Conservation (phyloP, 2,113 vertebrate genomes). For the Crotophaga sulcirostris region DNA sequence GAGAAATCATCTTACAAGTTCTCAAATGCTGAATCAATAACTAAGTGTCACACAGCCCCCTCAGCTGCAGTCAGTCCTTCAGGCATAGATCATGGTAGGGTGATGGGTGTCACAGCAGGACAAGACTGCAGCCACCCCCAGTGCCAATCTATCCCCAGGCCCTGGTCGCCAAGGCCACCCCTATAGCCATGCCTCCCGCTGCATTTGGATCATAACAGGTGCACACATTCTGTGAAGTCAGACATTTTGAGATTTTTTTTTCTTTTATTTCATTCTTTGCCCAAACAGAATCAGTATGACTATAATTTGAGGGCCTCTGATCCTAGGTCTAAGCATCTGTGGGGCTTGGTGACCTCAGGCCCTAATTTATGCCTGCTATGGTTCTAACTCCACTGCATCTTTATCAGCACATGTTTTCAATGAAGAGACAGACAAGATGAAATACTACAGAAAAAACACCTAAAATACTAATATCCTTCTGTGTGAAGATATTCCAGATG, state of each 20-base stretch:
- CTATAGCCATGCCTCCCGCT: neutral
- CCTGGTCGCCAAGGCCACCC: fast-evolving
- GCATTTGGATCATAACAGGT: neutral
- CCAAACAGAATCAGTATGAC: neutral
- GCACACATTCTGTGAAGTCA: fast-evolving
- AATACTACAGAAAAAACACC: neutral
- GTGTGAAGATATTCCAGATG: neutral
- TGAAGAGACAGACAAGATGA: neutral
- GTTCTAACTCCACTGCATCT: neutral
- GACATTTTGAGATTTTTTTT: neutral
- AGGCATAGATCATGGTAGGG: neutral
- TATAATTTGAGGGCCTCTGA: neutral
- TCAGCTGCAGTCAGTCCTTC: neutral
- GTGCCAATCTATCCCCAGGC: neutral
- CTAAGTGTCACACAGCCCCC: neutral
- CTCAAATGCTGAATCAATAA: neutral
- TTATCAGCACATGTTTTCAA: neutral
- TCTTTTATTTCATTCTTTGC: neutral
- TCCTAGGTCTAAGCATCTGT: neutral
- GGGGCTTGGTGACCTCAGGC: neutral
- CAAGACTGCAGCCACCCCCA: neutral
- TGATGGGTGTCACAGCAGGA: neutral
- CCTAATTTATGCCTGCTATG: neutral
- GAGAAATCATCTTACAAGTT: neutral
- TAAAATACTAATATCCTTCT: neutral